Conservation (phyloP, 2,797 vertebrate genomes). For the Harpagifer antarcticus region DNA sequence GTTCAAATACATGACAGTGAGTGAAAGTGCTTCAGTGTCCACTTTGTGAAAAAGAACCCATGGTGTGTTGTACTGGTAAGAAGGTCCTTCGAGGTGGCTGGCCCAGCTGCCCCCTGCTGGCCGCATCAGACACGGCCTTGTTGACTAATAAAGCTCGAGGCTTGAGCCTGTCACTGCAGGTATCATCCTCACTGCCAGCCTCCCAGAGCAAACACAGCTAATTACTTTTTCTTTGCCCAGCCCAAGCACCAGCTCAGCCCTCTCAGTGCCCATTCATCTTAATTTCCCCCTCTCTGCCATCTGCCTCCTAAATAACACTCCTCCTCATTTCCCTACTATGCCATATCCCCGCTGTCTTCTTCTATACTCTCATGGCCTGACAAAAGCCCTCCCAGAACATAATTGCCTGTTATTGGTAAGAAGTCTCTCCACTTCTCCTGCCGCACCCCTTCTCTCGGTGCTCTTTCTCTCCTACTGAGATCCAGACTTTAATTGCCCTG, state of each 20-base stretch:
- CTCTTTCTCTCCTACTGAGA: conserved; percentile 46
- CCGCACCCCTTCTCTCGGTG: conserved; percentile 37
- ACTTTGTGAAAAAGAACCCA: conserved; percentile 33
- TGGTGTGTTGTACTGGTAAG: conserved; percentile 48
- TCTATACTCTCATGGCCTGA: conserved; percentile 77
- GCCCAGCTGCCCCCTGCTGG: conserved; percentile 71
- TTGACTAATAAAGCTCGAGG: conserved; percentile 85
- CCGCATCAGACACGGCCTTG: conserved; percentile 76
- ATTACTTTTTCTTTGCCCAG: conserved; percentile 85
- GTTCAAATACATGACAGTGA: conserved; percentile 80
- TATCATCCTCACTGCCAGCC: conserved; percentile 81
- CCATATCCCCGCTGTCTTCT: conserved; percentile 75
- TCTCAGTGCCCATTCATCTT: conserved; percentile 86
- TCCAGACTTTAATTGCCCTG: conserved; percentile 63
- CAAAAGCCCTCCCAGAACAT: conserved; percentile 79
- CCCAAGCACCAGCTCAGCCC: conserved; percentile 79
- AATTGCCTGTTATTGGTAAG: conserved; percentile 84
- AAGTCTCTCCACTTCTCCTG: conserved; percentile 60
- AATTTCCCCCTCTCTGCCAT: conserved; percentile 83
- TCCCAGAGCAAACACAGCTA: conserved; percentile 86
- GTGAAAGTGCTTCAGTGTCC: conserved; percentile 76
- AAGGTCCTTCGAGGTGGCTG: conserved; percentile 51
- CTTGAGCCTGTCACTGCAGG: conserved; percentile 81
- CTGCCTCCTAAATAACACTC: conserved; percentile 88
- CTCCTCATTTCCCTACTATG: conserved; percentile 80